Percentiles rank a stretch among this genome's conserved stretches.
These are phyloP conservation scores for Laticauda laticaudata DNA, from an alignment of 2,113 vertebrate species.

Conservation along the genomic window DNA sequence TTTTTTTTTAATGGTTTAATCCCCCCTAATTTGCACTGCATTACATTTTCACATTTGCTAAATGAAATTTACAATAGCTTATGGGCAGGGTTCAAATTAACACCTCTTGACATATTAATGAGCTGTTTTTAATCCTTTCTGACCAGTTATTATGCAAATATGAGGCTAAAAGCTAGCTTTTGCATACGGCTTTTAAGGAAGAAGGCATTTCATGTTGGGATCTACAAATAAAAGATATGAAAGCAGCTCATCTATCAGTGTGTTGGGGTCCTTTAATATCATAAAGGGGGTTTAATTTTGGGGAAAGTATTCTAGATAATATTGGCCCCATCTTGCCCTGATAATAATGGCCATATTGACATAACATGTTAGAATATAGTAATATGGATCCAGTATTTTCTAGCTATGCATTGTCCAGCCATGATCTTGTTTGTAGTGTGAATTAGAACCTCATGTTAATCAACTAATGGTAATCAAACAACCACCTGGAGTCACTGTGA, in stretches of 20 bases:
- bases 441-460: neutral
- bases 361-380: neutral
- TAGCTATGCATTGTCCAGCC: neutral
- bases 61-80: conserved; percentile 64
- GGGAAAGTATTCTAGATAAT: neutral
- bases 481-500: neutral
- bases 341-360: neutral
- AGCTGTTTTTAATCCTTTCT: conserved; percentile 59
- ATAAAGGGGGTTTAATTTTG: neutral
- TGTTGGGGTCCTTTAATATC: neutral
- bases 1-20: conserved; percentile 48
- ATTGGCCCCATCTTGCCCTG: neutral
- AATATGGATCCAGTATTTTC: neutral
- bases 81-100: conserved; percentile 68
- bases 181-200: conserved; percentile 45
- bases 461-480: neutral
- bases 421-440: neutral
- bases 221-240: neutral
- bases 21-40: conserved; percentile 56
- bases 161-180: conserved; percentile 34
- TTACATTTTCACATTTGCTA: conserved; percentile 63
- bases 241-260: neutral
- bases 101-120: conserved; percentile 66
- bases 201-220: conserved; percentile 18
- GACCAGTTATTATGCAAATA: conserved; percentile 61